Conservation (phyloP, 2,797 vertebrate genomes). For the Amphiprion clarkii region DNA sequence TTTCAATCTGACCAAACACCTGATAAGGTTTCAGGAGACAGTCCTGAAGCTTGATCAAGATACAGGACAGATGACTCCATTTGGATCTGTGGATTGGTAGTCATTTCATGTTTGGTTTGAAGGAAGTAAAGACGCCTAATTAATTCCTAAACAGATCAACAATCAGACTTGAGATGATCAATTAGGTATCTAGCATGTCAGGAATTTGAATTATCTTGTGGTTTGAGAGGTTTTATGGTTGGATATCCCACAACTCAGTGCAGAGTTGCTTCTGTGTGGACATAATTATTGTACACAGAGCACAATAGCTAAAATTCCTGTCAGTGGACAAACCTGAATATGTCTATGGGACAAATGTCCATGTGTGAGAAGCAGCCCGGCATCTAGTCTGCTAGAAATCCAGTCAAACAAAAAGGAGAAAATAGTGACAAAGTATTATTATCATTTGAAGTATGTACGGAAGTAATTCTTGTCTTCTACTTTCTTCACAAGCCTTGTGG, state of each 20-base stretch:
- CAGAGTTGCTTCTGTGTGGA: background rate
- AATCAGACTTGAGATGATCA: background rate
- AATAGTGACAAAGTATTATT: too few species aligned
- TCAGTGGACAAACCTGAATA: background rate
- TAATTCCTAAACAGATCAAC: too few species aligned
- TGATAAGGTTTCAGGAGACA: background rate
- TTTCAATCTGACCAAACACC: background rate
- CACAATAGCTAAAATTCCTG: background rate
- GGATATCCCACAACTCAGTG: background rate
- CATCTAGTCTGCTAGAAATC: too few species aligned
- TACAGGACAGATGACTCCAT: too few species aligned
- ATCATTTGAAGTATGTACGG: too few species aligned
- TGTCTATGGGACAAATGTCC: too few species aligned
- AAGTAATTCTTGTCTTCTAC: too few species aligned
- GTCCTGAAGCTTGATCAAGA: background rate
- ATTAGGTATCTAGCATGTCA: constrained; percentile 8
- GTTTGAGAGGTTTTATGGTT: background rate
- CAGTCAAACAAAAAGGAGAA: too few species aligned
- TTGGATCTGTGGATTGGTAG: background rate
- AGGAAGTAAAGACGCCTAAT: background rate
- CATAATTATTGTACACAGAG: background rate
- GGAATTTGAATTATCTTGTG: constrained; percentile 5
- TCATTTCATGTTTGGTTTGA: constrained; percentile 9
- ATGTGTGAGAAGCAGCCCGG: too few species aligned
- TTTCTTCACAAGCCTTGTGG: too few species aligned